Conservation (phyloP, 2,113 vertebrate species). For the Solea solea region DNA sequence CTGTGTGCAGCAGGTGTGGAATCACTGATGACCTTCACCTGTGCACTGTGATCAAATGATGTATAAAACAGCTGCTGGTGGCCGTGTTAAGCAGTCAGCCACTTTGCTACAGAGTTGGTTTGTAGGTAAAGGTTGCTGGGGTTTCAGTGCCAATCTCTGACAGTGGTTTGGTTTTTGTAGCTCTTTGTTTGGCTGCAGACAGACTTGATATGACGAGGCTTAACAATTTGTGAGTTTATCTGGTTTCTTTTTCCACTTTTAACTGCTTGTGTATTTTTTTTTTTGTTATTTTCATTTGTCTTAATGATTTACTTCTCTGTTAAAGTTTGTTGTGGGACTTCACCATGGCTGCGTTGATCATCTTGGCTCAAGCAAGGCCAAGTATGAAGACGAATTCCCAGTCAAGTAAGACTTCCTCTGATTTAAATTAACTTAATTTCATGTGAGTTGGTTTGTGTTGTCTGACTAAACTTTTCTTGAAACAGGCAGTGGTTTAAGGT, state of each 20-base stretch:
- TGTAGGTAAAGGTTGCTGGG: slow-evolving; percentile 5
- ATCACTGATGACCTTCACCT: slow-evolving; percentile 46
- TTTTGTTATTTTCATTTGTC: not conserved
- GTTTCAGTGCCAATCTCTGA: slow-evolving; percentile 16
- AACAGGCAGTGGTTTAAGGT: slow-evolving; percentile 63
- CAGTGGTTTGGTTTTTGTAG: slow-evolving; percentile 5
- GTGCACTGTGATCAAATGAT: slow-evolving; percentile 20
- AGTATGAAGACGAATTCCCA: slow-evolving; percentile 36
- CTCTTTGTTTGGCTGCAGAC: not conserved
- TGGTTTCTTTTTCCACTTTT: fast-evolving
- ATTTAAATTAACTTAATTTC: not conserved
- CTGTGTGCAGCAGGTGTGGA: not conserved
- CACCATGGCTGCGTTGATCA: slow-evolving; percentile 52
- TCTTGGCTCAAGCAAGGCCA: slow-evolving; percentile 54
- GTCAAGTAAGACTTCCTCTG: slow-evolving; percentile 64
- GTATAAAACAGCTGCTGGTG: slow-evolving; percentile 42
- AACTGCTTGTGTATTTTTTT: fast-evolving
- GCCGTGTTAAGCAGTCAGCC: not conserved
- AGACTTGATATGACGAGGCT: slow-evolving; percentile 42
- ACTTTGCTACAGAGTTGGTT: slow-evolving; percentile 22
- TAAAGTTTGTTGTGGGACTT: slow-evolving; percentile 67
- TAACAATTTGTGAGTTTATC: slow-evolving; percentile 56
- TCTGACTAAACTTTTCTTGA: not conserved
- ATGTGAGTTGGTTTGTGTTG: not conserved
- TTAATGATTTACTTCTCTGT: not conserved